Conservation (phyloP, 2,797 vertebrate species). For the Pipistrellus kuhlii region DNA sequence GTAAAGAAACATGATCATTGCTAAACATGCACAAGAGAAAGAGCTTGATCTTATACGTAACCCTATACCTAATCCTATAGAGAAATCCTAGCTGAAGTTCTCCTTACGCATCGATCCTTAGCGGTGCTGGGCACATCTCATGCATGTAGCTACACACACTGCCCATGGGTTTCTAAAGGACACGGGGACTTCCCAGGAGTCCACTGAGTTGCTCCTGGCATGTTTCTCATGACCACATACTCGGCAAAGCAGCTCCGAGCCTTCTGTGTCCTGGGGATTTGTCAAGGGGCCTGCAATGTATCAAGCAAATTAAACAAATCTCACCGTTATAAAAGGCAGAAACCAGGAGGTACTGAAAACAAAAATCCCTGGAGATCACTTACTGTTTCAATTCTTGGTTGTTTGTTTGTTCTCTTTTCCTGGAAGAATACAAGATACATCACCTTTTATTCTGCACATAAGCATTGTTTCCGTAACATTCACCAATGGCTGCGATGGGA, state of each 20-base stretch:
- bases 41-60: not conserved
- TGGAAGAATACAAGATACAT: constrained; percentile 6
- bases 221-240: not conserved
- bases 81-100: not conserved
- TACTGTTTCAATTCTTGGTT: not conserved
- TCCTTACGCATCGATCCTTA: not conserved
- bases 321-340: not conserved
- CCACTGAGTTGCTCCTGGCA: accelerated
- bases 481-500: constrained; percentile 26
- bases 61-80: not conserved
- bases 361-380: not conserved
- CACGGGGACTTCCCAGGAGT: not conserved
- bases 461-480: constrained; percentile 57
- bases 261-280: not conserved
- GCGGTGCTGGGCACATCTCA: accelerated
- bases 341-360: not conserved
- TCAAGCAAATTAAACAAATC: not conserved
- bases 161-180: not conserved
- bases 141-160: accelerated
- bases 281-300: not conserved
- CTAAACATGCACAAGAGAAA: not conserved
- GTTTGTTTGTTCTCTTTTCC: constrained; percentile 41
- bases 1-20: not conserved
- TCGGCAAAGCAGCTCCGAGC: not conserved
- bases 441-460: not conserved